Evolutionary conservation across 2,888 invertebrate genomes (phyloP).

Genomic region (Lutraria lutraria): DNA sequence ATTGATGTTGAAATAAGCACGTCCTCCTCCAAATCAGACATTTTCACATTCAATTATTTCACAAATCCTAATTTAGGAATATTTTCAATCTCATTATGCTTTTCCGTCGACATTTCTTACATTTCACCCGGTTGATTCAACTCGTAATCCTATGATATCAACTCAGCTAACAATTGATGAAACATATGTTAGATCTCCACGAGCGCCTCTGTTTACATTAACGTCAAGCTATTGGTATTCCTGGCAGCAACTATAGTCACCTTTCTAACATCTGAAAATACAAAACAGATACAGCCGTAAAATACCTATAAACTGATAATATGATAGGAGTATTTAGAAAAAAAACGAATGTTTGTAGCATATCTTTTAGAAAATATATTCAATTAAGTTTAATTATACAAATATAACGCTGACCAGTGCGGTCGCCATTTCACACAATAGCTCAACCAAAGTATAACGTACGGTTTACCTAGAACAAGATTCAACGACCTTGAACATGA

Average conservation of each 20-base stretch:
- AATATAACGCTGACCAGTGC: no score
- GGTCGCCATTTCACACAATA: no score
- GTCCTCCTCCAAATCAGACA: constrained; percentile 7
- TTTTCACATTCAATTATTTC: neutral
- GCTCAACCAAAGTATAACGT: no score
- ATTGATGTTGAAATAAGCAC: neutral
- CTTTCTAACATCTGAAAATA: neutral
- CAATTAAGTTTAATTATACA: no score
- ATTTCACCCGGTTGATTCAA: neutral
- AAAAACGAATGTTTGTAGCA: no score
- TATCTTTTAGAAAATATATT: no score
- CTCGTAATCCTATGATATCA: neutral
- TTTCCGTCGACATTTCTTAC: neutral
- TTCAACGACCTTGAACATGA: no score
- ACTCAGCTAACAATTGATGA: neutral
- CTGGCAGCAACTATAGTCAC: neutral
- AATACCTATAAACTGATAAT: no score
- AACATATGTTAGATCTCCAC: neutral
- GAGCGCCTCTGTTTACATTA: neutral
- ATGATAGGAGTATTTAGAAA: no score
- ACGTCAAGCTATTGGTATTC: neutral
- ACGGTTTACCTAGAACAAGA: no score
- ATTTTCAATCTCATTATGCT: neutral
- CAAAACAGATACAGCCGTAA: neutral
- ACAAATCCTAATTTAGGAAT: neutral